These are phyloP conservation scores for Halichoeres trimaculatus DNA, from an alignment of 2,113 vertebrate genomes.

Conservation along the genomic window DNA sequence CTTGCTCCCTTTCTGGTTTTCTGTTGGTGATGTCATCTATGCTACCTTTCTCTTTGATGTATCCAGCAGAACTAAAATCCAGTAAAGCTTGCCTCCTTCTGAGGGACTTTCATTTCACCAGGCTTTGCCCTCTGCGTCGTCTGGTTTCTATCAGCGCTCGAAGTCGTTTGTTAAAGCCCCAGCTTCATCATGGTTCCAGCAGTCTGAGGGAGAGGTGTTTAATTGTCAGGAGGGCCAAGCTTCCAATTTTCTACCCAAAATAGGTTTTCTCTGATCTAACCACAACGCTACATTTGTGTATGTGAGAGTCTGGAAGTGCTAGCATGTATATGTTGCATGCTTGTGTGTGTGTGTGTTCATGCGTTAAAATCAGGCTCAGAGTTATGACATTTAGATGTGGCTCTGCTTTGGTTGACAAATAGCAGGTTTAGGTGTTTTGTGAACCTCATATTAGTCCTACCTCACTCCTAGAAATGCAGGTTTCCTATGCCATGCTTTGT, in stretches of 20 bases:
- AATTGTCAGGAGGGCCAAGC: slow-evolving; percentile 37
- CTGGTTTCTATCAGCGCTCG: slow-evolving; percentile 41
- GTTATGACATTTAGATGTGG: slow-evolving; percentile 30
- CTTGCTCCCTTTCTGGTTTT: slow-evolving; percentile 1
- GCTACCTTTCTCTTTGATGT: slow-evolving; percentile 34
- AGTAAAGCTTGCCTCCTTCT: neutral
- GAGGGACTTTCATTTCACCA: neutral
- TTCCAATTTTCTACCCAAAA: slow-evolving; percentile 39
- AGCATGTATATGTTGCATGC: slow-evolving; percentile 4
- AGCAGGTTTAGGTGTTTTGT: slow-evolving; percentile 28
- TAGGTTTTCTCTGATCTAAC: slow-evolving; percentile 26
- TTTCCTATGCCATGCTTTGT: slow-evolving; percentile 21
- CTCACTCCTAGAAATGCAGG: slow-evolving; percentile 25
- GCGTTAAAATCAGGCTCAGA: slow-evolving; percentile 20
- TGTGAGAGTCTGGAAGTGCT: neutral
- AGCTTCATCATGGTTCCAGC: slow-evolving; percentile 27
- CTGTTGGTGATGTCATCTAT: neutral
- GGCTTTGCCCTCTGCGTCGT: slow-evolving; percentile 6
- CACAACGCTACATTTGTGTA: slow-evolving; percentile 22
- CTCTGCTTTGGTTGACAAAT: slow-evolving; percentile 44
- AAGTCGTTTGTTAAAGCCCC: neutral
- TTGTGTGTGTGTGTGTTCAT: slow-evolving; percentile 16
- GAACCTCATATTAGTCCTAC: slow-evolving; percentile 26
- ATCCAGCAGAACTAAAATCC: slow-evolving; percentile 27
- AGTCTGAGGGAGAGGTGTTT: slow-evolving; percentile 45